phyloP scores from a whole-genome alignment of 2,797 vertebrate species.

The Eptatretus atami region DNA sequence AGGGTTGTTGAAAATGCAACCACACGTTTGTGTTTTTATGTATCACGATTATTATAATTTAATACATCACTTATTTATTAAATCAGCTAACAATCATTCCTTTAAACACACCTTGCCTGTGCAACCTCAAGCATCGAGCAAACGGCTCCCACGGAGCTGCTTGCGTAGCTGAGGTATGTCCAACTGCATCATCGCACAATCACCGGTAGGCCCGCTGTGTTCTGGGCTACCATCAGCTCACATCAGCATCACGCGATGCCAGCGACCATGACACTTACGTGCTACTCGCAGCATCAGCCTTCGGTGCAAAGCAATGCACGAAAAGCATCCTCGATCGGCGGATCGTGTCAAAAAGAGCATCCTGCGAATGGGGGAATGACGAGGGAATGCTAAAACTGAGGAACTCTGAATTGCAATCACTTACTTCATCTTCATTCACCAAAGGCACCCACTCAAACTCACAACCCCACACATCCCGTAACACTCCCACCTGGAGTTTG shows the following conservation, averaged over 20 bases:
- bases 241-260: too few species aligned
- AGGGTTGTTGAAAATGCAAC: too few species aligned
- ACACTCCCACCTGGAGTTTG: conserved; percentile 41
- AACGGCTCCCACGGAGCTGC: conserved; percentile 43
- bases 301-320: conserved; percentile 35
- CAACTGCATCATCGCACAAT: conserved; percentile 8
- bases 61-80: too few species aligned
- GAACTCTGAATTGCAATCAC: too few species aligned
- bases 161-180: conserved; percentile 28
- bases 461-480: too few species aligned
- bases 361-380: conserved; percentile 16
- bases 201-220: neutral
- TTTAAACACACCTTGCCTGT: conserved; percentile 28
- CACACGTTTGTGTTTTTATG: too few species aligned
- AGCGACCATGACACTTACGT: too few species aligned
- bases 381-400: too few species aligned
- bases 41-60: too few species aligned
- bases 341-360: conserved; percentile 36
- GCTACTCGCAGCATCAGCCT: conserved; percentile 9
- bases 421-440: too few species aligned
- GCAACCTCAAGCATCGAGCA: conserved; percentile 46
- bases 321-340: conserved; percentile 37
- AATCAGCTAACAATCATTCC: too few species aligned
- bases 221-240: accelerated
- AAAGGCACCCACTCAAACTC: too few species aligned